Conservation (phyloP, 2,113 vertebrate genomes). For the Aegypius monachus region DNA sequence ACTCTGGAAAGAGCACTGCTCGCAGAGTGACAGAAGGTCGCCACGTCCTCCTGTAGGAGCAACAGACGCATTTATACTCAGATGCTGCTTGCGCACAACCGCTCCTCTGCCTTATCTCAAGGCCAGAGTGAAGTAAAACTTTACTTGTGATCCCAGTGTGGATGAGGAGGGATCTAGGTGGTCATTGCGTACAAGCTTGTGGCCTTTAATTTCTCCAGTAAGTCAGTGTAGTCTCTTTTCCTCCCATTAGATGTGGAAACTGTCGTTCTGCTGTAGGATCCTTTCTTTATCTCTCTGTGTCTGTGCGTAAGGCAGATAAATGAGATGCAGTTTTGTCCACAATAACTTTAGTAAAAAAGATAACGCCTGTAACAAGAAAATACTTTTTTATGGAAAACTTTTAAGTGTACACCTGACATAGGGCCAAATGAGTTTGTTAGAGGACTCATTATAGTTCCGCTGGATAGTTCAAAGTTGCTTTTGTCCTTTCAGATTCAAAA, state of each 20-base stretch:
- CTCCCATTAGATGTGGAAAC: background rate
- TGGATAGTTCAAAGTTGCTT: background rate
- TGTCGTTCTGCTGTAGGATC: background rate
- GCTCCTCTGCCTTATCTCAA: background rate
- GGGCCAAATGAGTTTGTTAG: background rate
- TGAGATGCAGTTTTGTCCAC: background rate
- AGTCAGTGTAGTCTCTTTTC: background rate
- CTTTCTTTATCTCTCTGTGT: background rate
- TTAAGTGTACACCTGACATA: background rate
- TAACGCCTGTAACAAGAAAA: background rate
- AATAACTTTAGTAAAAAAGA: background rate
- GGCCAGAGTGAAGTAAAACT: background rate
- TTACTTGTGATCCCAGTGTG: background rate
- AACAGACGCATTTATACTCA: background rate
- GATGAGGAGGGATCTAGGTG: background rate
- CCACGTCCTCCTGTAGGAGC: background rate
- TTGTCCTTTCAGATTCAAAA: background rate
- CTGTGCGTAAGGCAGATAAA: background rate
- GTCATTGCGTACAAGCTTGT: background rate
- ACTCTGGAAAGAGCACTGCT: background rate
- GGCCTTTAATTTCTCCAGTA: background rate
- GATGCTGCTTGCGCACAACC: background rate
- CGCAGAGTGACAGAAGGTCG: background rate
- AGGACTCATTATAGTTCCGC: background rate
- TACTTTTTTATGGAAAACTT: background rate